Base-by-base conservation (phyloP, 2,797 vertebrate genomes). In the Salmo trutta region DNA sequence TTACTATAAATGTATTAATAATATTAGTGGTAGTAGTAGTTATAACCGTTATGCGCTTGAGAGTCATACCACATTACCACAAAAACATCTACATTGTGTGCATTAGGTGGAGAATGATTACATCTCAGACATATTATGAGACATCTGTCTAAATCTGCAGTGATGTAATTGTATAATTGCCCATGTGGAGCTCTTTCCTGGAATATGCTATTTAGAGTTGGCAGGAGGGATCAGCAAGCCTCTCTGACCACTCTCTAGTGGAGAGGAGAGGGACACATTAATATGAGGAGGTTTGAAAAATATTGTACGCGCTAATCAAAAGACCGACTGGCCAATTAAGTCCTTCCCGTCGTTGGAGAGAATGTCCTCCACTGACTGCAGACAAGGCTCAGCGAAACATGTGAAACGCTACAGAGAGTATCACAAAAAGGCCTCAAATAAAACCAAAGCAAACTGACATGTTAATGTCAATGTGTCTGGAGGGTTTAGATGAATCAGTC, bases 91-190 rank as follows among this genome's bases (percentile, higher is more conserved):
- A 7, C 7, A 14, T 31, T 36, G 27, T 67, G 65, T 16, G 16
- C 31, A 15, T 86, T 86, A 88, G 65, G 81, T 74, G 77, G 75
- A 79, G 84, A 82, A 82, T 88, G 86, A 88, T 88, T 85, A 78
- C 84, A 88, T 88, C 82, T 85, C 76, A 83, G 86, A 84, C 82
- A 71, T 86, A 83, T 86, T 86, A 86, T 88, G 83, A 84, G 86
- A 88, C 86, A 88, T 88, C 86, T 84, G 86, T 88, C 86, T 88
- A 86, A 84, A 86, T 86, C 84, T 86, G 84, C 79, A 54, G 77
- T 87, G 86, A 87, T 87, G 86, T 83, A 84, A 85, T 87, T 87
- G 84, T 84, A 77, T 87, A 87, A 87, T 86, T 87, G 84, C 84
- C 84, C 86, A 87, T 84, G 86, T 84, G 86, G 82, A 85, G 84